Percentiles rank a stretch among this genome's conserved stretches.
Evolutionary conservation across 1,140 invertebrate species (phyloP).

Genomic region (Frieseomelitta varia): DNA sequence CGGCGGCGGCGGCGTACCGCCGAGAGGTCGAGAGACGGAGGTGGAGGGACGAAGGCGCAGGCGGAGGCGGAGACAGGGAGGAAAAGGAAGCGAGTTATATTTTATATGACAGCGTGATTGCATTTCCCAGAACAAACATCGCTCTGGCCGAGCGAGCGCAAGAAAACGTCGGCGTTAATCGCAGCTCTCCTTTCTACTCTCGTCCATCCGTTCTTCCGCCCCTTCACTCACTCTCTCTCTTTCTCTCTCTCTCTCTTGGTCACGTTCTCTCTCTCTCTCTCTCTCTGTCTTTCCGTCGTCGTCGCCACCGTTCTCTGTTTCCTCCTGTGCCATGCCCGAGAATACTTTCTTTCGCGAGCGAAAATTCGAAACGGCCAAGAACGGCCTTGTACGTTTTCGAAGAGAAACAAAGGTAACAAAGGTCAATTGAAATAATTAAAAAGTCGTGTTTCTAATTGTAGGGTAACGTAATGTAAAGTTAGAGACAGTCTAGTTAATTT

Average conservation of each 20-base stretch:
- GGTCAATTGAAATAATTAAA: no score
- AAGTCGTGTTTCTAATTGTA: no score
- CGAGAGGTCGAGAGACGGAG: constrained; percentile 9
- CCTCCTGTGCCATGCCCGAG: neutral
- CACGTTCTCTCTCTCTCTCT: neutral
- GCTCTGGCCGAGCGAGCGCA: constrained; percentile 62
- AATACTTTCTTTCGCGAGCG: no score
- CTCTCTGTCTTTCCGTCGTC: neutral
- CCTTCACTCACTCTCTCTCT: neutral
- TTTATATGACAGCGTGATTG: constrained; percentile 76
- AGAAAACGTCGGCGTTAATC: constrained; percentile 71
- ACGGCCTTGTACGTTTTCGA: no score
- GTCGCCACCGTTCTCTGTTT: neutral
- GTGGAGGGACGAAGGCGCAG: constrained; percentile 5
- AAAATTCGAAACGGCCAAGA: no score
- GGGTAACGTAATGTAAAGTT: no score
- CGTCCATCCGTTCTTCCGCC: neutral
- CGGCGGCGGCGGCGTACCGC: neutral
- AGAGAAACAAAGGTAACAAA: no score
- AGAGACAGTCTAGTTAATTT: no score
- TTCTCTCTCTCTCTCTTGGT: neutral
- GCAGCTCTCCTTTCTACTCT: constrained; percentile 31
- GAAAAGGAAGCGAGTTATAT: constrained; percentile 72
- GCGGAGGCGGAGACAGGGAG: constrained; percentile 38
- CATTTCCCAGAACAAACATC: constrained; percentile 77